phyloP scores from a whole-genome alignment of 1,140 invertebrate species.

The Lithobius niger region DNA sequence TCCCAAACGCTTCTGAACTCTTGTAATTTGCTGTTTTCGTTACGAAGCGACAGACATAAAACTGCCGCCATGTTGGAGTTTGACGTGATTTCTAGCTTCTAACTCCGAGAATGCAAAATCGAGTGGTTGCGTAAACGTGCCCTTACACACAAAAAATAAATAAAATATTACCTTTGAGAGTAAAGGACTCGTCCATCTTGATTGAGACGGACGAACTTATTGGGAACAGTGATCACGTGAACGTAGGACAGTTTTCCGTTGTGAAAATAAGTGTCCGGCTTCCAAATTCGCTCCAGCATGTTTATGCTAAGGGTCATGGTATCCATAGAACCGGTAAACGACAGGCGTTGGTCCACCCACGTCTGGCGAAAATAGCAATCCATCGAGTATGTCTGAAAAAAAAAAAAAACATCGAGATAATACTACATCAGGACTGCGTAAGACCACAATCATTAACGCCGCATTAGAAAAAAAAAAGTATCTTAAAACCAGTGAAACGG shows the following conservation, averaged over 20 bases:
- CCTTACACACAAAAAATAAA: neutral
- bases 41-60: too few species aligned
- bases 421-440: neutral
- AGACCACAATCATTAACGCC: neutral
- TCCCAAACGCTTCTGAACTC: too few species aligned
- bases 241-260: conserved; percentile 87
- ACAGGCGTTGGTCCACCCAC: conserved; percentile 67
- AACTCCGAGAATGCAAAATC: too few species aligned
- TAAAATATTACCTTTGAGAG: conserved; percentile 66
- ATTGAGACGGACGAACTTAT: conserved; percentile 72
- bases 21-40: too few species aligned
- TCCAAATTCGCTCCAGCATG: conserved; percentile 86
- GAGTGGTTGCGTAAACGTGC: too few species aligned
- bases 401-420: conserved; percentile 4
- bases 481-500: too few species aligned
- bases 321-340: conserved; percentile 53
- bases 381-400: conserved; percentile 79
- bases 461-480: neutral
- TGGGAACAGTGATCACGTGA: conserved; percentile 89
- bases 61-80: too few species aligned
- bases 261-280: conserved; percentile 87
- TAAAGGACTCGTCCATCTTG: conserved; percentile 79
- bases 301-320: conserved; percentile 72
- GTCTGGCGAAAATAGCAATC: conserved; percentile 90
- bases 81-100: too few species aligned